Evolutionary conservation across 2,113 vertebrate species (phyloP).

Genomic region (Ailurus styani): DNA sequence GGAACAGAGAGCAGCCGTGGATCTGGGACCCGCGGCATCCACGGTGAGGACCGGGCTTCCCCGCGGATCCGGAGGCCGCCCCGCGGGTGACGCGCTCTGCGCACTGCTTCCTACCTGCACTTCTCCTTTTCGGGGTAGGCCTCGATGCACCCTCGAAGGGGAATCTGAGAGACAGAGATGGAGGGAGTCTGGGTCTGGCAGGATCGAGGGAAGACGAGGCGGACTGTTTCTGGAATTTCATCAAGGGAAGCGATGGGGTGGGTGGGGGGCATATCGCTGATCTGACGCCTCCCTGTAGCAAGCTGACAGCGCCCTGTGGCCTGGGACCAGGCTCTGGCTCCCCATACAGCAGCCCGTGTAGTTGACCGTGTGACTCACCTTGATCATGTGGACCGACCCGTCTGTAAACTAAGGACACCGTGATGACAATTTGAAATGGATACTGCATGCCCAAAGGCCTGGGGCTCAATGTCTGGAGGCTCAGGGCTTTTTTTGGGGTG

Average conservation of each 20-base stretch:
- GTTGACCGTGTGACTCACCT: fast-evolving
- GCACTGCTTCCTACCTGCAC: background rate
- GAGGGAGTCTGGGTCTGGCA: background rate
- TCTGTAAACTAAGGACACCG: background rate
- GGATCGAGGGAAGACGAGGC: background rate
- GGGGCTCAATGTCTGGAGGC: background rate
- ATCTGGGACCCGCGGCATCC: background rate
- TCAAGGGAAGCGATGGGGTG: background rate
- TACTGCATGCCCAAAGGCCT: background rate
- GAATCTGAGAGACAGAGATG: background rate
- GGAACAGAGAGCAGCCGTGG: background rate
- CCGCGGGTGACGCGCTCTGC: background rate
- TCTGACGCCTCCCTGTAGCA: background rate
- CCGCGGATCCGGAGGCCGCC: background rate
- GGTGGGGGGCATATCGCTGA: background rate
- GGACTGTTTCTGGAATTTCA: background rate
- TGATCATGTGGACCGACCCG: background rate
- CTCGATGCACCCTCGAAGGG: background rate
- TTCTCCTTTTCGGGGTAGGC: background rate
- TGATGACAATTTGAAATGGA: background rate
- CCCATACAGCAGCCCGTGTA: too few relatives aligned
- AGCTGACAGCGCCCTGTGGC: background rate
- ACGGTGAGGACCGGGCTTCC: background rate
- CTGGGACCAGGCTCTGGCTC: background rate
- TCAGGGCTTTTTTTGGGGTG: background rate